Evolutionary conservation across 2,888 invertebrate species (phyloP), one percentile per base, ranked within the genome.

Genomic region (Yponomeuta cagnagella): DNA sequence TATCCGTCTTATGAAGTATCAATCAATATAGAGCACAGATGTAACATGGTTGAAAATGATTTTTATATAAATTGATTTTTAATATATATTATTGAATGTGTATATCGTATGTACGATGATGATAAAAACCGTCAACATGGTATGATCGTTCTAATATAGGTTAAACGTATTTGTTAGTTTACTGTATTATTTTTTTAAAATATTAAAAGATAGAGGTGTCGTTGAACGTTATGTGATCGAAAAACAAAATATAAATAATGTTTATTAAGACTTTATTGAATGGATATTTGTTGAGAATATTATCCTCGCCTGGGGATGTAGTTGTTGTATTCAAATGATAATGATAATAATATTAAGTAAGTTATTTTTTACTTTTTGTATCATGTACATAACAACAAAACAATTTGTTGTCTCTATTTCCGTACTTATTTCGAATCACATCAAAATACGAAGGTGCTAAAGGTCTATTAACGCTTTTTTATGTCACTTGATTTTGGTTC

Each of bases 331-430:
- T 90, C 91, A 86, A 89, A 91, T 88, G 84, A 86, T 85, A 86
- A 84, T 83, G 89, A 90, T 91, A 90, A 91, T 92, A 90, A 92
- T 91, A 89, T 89, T 89, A 91, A 90, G 90, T 91, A 91, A 91
- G 91, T 91, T 93, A 91, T 93, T 92, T 93, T 92, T 91, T 91
- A 92, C 92, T 90, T 92, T 90, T 91, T 76, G 90, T 89, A 91
- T 88, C 84, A 89, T 89, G 89, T 90, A 90, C 88, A 90, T 89
- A 73, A 90, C 84, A 86, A 87, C 88, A 88, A 82, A 83, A 84
- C 81, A 83, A 86, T 89, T 89, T 85, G 87, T 89, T 89, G 82
- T 88, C 86, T 88, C 88, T 87, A 87, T 79, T 86, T 84, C 86
- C 87, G 83, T 85, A 83, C 80, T 86, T 84, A 84, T 81, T 82